Percentiles rank a stretch among this genome's conserved stretches.
Evolutionary conservation across 2,797 vertebrate species (phyloP).

Genomic region (Rhynchotus rufescens): DNA sequence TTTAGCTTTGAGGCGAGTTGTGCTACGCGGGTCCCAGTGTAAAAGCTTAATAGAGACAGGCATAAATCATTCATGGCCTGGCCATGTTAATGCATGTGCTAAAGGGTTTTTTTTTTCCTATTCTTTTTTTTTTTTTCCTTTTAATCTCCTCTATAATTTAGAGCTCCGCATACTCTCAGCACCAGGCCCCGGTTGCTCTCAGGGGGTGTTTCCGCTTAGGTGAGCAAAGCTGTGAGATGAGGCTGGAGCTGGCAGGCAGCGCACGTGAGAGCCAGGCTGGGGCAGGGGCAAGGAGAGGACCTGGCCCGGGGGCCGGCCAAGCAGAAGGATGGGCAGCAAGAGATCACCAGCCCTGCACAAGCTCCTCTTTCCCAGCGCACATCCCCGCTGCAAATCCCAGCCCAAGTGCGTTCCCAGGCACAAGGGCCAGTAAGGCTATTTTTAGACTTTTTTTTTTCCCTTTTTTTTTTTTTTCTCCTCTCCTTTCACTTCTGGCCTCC

Average conservation of each 20-base stretch:
- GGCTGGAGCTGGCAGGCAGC: not conserved
- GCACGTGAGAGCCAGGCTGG: not conserved
- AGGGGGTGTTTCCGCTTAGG: not conserved
- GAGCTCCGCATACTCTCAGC: not conserved
- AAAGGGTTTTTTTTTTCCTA: conserved; percentile 1
- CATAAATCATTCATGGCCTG: conserved; percentile 78
- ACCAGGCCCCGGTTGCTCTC: not conserved
- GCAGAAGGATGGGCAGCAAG: too few relatives aligned
- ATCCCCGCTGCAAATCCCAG: not conserved
- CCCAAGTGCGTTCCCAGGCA: conserved; percentile 11
- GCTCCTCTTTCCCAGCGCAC: not conserved
- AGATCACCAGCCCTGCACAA: not conserved
- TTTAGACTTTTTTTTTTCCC: conserved; percentile 22
- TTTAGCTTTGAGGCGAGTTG: not conserved
- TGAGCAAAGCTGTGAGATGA: not conserved
- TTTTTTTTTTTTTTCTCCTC: not conserved
- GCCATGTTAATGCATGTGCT: conserved; percentile 62
- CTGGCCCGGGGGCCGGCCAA: not conserved
- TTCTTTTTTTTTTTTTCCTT: not conserved
- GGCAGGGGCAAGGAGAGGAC: not conserved
- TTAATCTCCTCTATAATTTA: conserved; percentile 77
- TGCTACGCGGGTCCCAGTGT: not conserved
- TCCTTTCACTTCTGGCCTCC: not conserved
- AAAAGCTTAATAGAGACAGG: conserved; percentile 27
- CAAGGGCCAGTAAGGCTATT: not conserved